Base-by-base conservation (phyloP, 2,113 vertebrate species). In the Embiotoca jacksoni region DNA sequence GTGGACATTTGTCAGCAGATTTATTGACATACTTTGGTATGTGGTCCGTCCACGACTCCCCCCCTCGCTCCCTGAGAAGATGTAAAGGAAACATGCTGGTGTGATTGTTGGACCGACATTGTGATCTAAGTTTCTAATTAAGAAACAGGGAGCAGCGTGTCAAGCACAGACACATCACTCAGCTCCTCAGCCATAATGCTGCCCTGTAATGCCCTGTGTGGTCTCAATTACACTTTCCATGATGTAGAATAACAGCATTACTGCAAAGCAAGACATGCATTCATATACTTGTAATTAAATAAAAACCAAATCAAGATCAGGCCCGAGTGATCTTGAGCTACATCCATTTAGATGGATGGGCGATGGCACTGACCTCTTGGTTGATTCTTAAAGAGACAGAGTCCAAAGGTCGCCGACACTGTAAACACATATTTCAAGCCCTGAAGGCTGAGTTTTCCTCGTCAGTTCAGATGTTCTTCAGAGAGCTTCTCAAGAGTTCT, bases 241-340 rank as follows among this genome's bases (percentile, higher is more conserved):
- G 92, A 93, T 92, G 88, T 91, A 76, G 80, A 92, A 90, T 93
- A 94, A 94, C 89, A 91, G 87, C 87, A 92, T 94, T 94, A 94
- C 87, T 39, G 85, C 88, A 65, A 84, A 89, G 82, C 87, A 89
- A 81, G 86, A 91, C 85, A 85, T 86, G 91, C 86, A 93, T 93
- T 94, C 92, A 92, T 91, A 91, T 91, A 92, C 75, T 90, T 14
- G 72, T 91, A 92, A 94, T 90, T 88, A 87, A 92, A 94, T 90
- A 71, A 91, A 90, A 88, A 76, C 73, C 89, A 81, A 93, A 92
- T 93, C 90, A 80, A 84, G 81, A 90, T 82, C 62, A 37, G 75
- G 84, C 81, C 72, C 83, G 50, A 90, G 83, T 82, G 84, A 92
- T 87, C 77, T 70, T 66, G 58, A 74, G 89, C 75, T 82, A 75